Evolutionary conservation across 2,113 vertebrate genomes (phyloP), one percentile per base, ranked within the genome.

Genomic region (Hippocampus comes): DNA sequence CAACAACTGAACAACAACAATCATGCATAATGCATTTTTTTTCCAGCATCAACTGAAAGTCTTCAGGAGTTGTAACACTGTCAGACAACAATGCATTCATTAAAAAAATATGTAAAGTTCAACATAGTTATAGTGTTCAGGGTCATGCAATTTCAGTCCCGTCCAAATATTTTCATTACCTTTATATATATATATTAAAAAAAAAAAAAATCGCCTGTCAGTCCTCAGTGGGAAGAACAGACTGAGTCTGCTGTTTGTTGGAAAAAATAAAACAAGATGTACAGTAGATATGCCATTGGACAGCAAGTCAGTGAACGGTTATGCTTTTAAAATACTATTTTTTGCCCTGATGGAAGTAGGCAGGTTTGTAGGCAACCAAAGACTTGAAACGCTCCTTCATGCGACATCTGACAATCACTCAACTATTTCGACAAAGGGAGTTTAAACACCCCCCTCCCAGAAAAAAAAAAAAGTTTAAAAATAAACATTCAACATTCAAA

Each of bases 1-100:
- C 88, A 77, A 42, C 69, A 71, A 43, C 64, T 41, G 64, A 69
- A 78, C 77, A 82, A 79, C 21, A 70, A 87, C 78, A 83, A 83
- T 88, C 89, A 92, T 92, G 90, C 91, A 89, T 87, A 84, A 85
- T 88, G 83, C 88, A 86, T 91, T 89, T 68, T 67, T 67, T 88
- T 86, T 82, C 81, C 81, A 87, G 82, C 83, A 84, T 76, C 72
- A 78, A 90, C 86, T 85, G 82, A 78, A 82, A 76, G 73, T 84
- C 78, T 85, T 76, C 71, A 84, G 63, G 75, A 86, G 78, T 82
- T 86, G 81, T 81, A 84, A 90, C 82, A 84, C 84, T 84, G 81
- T 81, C 64, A 87, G 61, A 81, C 79, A 81, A 84, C 81, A 88
- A 86, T 82, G 85, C 83, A 87, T 89, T 87, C 82, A 72, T 71